Evolutionary conservation across 2,888 invertebrate genomes (phyloP), one percentile per base, ranked within the genome.

Genomic region (Drosophila formosana): DNA sequence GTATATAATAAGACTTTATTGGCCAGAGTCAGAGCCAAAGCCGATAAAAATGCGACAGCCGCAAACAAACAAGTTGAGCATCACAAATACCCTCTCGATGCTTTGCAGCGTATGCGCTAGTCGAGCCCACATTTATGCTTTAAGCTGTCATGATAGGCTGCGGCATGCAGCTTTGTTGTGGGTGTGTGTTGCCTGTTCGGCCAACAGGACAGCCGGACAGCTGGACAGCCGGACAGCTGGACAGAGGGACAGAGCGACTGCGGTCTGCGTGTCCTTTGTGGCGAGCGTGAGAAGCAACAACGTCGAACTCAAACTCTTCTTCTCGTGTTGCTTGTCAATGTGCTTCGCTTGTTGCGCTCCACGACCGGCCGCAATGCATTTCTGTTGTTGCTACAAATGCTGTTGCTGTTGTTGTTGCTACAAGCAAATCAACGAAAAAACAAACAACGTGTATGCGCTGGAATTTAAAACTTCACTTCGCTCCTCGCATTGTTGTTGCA

Each of bases 1-100:
- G 90, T 89, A 89, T 82, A 89, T 89, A 87, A 90, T 90, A 85
- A 89, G 86, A 86, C 89, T 86, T 86, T 86, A 86, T 89, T 90
- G 86, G 89, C 79, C 89, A 88, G 72, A 82, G 85, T 78, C 78
- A 57, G 58, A 72, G 72, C 63, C 78, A 60, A 75, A 70, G 58
- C 47, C 46, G 46, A 57, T 46, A 57, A 57, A 57, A 47, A 57
- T 37, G 46, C 46, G 46, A 18, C 45, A 47, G 32, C 57, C 32
- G 45, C 47, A 45, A 46, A 30, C 58, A 49, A 66, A 66, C 70
- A 73, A 73, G 68, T 47, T 49, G 41, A 49, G 28, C 28, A 28
- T n/a, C 13, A 18, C 13, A 23, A 11, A 71, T 80, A 76, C 76
- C 66, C 76, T 73, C 62, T 51, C 18, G 60, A 32, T 50, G 43